phyloP scores from a whole-genome alignment of 2,797 vertebrate species.

The Euthynnus affinis region DNA sequence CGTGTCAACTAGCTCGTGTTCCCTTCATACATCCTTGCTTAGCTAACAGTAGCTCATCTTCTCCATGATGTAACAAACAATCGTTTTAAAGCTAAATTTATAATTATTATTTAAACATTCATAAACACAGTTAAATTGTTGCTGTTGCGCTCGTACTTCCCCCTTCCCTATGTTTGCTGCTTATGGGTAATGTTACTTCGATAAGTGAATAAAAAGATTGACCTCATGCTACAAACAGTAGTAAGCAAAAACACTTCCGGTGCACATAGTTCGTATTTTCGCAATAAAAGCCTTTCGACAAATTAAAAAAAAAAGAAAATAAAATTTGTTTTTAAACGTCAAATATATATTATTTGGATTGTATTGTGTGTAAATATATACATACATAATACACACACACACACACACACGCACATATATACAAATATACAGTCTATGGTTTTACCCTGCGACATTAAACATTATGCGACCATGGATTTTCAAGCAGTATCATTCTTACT shows the following conservation, averaged over 20 bases:
- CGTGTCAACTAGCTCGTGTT: slow-evolving; percentile 22
- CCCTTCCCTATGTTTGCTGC: accelerated
- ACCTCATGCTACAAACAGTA: background rate
- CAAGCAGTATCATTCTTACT: background rate
- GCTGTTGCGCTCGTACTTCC: accelerated
- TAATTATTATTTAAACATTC: background rate
- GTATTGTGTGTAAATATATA: too few species aligned
- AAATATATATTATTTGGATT: background rate
- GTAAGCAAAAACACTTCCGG: slow-evolving; percentile 46
- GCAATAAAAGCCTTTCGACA: slow-evolving; percentile 42
- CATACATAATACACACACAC: too few species aligned
- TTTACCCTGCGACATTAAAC: too few species aligned
- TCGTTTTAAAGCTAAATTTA: background rate
- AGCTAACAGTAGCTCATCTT: slow-evolving; percentile 20
- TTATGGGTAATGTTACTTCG: background rate
- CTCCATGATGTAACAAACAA: background rate
- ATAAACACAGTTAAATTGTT: background rate
- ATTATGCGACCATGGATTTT: background rate
- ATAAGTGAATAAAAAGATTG: background rate
- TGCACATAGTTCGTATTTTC: background rate
- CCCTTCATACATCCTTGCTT: too few species aligned
- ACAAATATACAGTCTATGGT: too few species aligned
- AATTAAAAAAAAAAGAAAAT: background rate
- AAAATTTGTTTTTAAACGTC: too few species aligned
- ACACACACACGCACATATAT: too few species aligned